Conservation (phyloP, 2,888 invertebrate species). For the Sphecodes monilicornis region DNA sequence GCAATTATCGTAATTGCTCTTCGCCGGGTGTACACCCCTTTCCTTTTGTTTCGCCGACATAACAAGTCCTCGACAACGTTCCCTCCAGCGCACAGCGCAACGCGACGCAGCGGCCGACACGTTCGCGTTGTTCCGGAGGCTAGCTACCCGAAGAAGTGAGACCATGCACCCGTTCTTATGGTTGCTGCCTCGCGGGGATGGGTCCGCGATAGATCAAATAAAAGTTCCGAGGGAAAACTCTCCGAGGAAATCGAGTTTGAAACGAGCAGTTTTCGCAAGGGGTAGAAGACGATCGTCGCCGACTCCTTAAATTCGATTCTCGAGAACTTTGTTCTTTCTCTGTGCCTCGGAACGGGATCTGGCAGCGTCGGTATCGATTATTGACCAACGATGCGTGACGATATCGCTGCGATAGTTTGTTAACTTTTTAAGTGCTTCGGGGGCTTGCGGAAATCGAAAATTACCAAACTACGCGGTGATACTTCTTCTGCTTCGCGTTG, state of each 20-base stretch:
- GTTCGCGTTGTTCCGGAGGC: not conserved
- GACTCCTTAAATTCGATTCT: not conserved
- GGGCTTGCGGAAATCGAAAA: too few species aligned
- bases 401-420: not conserved
- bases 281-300: not conserved
- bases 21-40: slow-evolving; percentile 18
- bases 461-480: too few species aligned
- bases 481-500: not conserved
- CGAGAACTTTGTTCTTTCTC: not conserved
- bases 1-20: slow-evolving; percentile 49
- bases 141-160: not conserved
- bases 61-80: slow-evolving; percentile 1
- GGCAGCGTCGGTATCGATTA: not conserved
- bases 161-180: not conserved
- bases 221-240: not conserved
- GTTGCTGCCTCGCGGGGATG: not conserved
- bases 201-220: not conserved
- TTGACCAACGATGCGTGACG: not conserved
- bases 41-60: slow-evolving; percentile 16
- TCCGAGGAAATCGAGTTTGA: not conserved
- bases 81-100: too few species aligned
- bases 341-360: not conserved
- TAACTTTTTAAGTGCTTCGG: not conserved
- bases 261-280: not conserved
- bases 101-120: not conserved